These are phyloP conservation scores for Botrylloides violaceus DNA, from an alignment of 23 tunicate species.

Conservation along the genomic window DNA sequence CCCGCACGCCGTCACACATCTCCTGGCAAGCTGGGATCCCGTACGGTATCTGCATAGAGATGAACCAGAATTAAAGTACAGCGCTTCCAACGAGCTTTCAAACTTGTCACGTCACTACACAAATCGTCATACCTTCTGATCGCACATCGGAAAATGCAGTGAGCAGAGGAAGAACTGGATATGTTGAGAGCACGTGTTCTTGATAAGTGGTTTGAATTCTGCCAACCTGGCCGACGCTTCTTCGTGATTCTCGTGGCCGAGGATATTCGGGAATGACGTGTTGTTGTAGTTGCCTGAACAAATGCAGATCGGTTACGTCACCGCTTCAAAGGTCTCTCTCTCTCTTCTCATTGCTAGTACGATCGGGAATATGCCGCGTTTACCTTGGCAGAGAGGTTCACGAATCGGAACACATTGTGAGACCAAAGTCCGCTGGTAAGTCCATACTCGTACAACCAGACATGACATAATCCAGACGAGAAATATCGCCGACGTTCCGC, in stretches of 20 bases:
- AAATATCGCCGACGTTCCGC: not conserved
- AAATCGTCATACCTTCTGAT: constrained; percentile 29
- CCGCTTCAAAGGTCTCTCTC: not conserved
- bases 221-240: constrained; percentile 57
- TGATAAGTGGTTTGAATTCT: constrained; percentile 45
- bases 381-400: not conserved
- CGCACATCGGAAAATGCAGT: constrained; percentile 72
- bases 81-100: not conserved
- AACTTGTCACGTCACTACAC: not conserved
- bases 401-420: not conserved
- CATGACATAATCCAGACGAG: not conserved
- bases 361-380: not conserved
- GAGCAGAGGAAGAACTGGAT: constrained; percentile 72
- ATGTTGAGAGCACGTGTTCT: constrained; percentile 41
- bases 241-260: constrained; percentile 58
- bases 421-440: not conserved
- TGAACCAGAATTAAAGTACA: not conserved
- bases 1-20: constrained; percentile 75
- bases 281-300: constrained; percentile 33
- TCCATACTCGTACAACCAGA: not conserved
- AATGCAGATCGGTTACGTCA: not conserved
- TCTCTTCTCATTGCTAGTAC: too few species aligned
- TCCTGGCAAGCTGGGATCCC: constrained; percentile 63
- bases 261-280: constrained; percentile 59
- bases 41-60: constrained; percentile 35